Evolutionary conservation across 64 coral and sea anemone species (phyloP), one percentile per base, ranked within the genome.

Genomic region (Trachythela sp.): DNA sequence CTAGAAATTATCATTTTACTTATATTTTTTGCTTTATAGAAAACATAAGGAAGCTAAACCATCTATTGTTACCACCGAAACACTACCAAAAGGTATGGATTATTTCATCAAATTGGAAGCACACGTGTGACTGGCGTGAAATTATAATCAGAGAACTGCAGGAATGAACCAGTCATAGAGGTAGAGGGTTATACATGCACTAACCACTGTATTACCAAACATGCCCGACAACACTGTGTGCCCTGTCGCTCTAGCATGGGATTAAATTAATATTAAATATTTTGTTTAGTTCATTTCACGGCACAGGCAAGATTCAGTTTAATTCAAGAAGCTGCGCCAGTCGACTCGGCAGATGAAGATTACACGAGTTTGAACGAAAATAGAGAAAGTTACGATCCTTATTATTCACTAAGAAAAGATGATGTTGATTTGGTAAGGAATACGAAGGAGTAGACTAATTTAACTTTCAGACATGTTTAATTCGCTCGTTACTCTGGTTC

Each of bases 331-430:
- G 31, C 33, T 80, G 75, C 4, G 26, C 33, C 75, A 39, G 15
- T 80, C 15, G 34, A 80, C 9, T 10, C 75, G 13, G 33, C 0
- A 15, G 13, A 35, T 39, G 33, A 39, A 30, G 75, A 80, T 36
- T 80, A 80, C 20, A 30, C 75, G 2, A 37, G 75, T 80, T 80
- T 80, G 35, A 20, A 80, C 7, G 75, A 80, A 35, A 37, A 80
- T 8, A 80, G 75, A 80, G 75, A 80, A 80, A 80, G 75, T 80
- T 80, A 80, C 30, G 26, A 34, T 6, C 75, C 75, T 80, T 80
- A 80, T 36, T 80, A 30, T 39, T 80, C 75, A 14, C 33, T 80
- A 14, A 80, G 20, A 35, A 80, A 80, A 39, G 75, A 80, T 39
- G 75, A 80, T 39, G 75, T 39, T 36, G 75, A 80, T 80, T 34